A percentile compares a stretch with the other conserved stretches of the same genome.
Conservation (phyloP, 2,113 vertebrate genomes). For the Gadus chalcogrammus region DNA sequence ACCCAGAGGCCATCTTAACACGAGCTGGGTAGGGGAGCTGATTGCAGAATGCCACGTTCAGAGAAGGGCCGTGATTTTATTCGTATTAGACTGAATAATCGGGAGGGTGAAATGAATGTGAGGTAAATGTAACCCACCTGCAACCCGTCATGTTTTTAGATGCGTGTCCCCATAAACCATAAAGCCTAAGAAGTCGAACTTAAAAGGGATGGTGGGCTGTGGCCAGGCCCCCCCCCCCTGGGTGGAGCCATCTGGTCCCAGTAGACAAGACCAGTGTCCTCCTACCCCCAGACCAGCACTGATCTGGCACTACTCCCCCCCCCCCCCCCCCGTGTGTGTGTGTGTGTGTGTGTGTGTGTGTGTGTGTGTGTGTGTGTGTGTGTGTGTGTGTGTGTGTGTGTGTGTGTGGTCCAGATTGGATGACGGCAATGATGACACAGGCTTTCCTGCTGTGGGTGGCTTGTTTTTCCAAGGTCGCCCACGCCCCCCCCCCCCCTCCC, state of each 20-base stretch:
- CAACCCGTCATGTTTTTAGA: too few species aligned
- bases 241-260: slow-evolving; percentile 62
- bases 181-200: too few species aligned
- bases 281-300: slow-evolving; percentile 50
- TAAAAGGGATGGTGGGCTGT: neutral
- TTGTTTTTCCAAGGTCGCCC: slow-evolving; percentile 64
- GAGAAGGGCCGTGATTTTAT: too few species aligned
- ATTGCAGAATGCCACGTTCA: too few species aligned
- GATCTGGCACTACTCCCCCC: slow-evolving; percentile 53
- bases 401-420: slow-evolving; percentile 64
- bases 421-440: slow-evolving; percentile 55
- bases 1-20: too few species aligned
- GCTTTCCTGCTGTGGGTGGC: slow-evolving; percentile 60
- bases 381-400: slow-evolving; percentile 18
- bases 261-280: slow-evolving; percentile 42
- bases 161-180: too few species aligned
- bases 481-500: slow-evolving; percentile 35
- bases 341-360: slow-evolving; percentile 32
- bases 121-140: too few species aligned
- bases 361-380: slow-evolving; percentile 35
- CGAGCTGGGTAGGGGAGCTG: too few species aligned
- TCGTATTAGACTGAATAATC: too few species aligned
- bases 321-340: slow-evolving; percentile 24
- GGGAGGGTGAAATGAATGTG: too few species aligned
- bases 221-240: neutral